A percentile compares a stretch with the other conserved stretches of the same genome.
These are phyloP conservation scores for Silvanus unidentatus DNA, from an alignment of 2,888 invertebrate genomes.

Conservation along the genomic window DNA sequence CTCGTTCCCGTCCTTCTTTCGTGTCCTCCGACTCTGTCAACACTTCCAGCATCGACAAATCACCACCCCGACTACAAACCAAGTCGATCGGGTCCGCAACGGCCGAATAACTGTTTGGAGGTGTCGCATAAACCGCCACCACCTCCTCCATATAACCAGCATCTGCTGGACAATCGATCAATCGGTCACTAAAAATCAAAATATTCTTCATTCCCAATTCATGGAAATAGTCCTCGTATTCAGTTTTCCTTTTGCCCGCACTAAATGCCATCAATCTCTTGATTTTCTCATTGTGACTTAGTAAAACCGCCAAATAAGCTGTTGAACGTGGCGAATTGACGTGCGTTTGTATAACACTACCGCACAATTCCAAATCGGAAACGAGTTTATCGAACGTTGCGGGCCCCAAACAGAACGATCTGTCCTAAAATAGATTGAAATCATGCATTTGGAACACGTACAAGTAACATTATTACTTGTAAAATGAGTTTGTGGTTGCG, in stretches of 20 bases:
- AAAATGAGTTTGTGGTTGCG: conserved; percentile 53
- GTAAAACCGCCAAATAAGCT: conserved; percentile 67
- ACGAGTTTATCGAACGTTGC: conserved; percentile 67
- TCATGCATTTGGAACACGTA: too few species aligned
- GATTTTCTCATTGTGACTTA: conserved; percentile 54
- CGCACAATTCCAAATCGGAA: conserved; percentile 59
- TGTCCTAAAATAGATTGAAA: conserved; percentile 56
- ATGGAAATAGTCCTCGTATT: conserved; percentile 64
- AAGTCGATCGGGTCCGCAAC: conserved; percentile 74
- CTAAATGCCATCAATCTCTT: conserved; percentile 58
- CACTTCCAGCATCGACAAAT: conserved; percentile 67
- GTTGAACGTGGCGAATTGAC: conserved; percentile 73
- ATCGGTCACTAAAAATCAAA: conserved; percentile 47
- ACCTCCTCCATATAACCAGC: conserved; percentile 54
- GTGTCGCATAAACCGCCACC: conserved; percentile 65
- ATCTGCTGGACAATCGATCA: conserved; percentile 49
- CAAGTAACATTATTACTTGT: conserved; percentile 44
- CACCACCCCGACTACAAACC: conserved; percentile 74
- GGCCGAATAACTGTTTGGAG: conserved; percentile 76
- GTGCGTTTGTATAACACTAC: conserved; percentile 74
- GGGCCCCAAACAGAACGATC: conserved; percentile 74
- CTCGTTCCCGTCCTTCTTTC: conserved; percentile 55
- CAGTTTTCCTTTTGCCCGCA: conserved; percentile 52
- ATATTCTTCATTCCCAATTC: conserved; percentile 61
- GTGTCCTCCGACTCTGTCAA: conserved; percentile 65